Conservation (phyloP, 2,888 invertebrate species). For the Copidosoma aretas region DNA sequence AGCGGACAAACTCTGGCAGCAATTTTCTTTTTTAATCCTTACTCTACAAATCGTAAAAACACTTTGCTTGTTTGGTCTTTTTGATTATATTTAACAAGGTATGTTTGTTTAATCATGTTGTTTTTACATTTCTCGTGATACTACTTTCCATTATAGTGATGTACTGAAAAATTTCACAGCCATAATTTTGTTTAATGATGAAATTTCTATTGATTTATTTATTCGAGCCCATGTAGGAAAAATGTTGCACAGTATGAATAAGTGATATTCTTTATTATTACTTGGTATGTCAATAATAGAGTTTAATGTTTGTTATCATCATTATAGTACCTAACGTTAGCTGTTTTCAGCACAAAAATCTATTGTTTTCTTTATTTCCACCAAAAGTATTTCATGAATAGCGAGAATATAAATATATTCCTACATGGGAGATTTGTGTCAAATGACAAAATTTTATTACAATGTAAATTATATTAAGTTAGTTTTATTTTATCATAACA, state of each 20-base stretch:
- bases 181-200: not conserved
- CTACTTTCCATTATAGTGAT: not conserved
- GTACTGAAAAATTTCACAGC: not conserved
- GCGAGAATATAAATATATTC: not conserved
- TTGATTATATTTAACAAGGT: slow-evolving; percentile 12
- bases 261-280: too few relatives aligned
- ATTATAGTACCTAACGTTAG: too few relatives aligned
- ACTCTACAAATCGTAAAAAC: slow-evolving; percentile 27
- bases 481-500: not conserved
- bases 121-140: not conserved
- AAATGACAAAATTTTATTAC: too few relatives aligned
- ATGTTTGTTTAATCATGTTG: slow-evolving; percentile 12
- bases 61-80: slow-evolving; percentile 6
- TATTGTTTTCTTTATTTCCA: too few relatives aligned
- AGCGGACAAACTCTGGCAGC: slow-evolving; percentile 53
- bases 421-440: not conserved
- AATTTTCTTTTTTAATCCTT: too few relatives aligned
- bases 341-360: too few relatives aligned
- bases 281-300: too few relatives aligned
- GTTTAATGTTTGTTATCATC: too few relatives aligned
- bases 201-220: not conserved
- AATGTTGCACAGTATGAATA: not conserved
- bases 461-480: not conserved
- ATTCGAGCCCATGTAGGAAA: not conserved
- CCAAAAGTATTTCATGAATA: too few relatives aligned